Conservation (phyloP, 2,888 invertebrate genomes). For the Diarsia rubi region DNA sequence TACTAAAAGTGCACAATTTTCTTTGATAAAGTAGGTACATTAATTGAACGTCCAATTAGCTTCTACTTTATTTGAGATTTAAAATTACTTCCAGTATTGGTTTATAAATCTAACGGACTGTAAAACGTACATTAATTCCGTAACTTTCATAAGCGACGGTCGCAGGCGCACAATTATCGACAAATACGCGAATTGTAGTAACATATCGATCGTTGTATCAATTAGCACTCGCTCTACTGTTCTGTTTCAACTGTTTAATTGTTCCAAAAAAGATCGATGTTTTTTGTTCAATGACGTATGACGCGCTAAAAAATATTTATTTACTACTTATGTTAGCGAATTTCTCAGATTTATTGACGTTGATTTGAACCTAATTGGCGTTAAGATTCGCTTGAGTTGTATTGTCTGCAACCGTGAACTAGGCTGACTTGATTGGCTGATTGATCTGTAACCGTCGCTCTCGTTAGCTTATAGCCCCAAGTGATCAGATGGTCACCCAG, state of each 20-base stretch:
- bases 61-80: slow-evolving; percentile 2
- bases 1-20: neutral
- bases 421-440: slow-evolving; percentile 44
- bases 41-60: slow-evolving; percentile 6
- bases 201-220: slow-evolving; percentile 50
- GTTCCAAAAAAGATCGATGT: slow-evolving; percentile 36
- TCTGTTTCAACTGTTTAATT: slow-evolving; percentile 22
- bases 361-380: slow-evolving; percentile 4
- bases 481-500: slow-evolving; percentile 21
- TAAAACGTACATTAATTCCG: slow-evolving; percentile 36
- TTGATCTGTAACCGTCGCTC: slow-evolving; percentile 27
- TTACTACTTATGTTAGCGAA: neutral
- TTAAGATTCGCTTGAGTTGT: slow-evolving; percentile 8
- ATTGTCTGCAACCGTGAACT: slow-evolving; percentile 10
- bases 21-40: neutral
- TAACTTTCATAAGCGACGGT: slow-evolving; percentile 49
- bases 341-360: neutral
- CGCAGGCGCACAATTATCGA: slow-evolving; percentile 40
- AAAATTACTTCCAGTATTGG: slow-evolving; percentile 7
- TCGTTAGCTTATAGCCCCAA: slow-evolving; percentile 3
- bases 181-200: slow-evolving; percentile 46
- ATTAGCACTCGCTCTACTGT: slow-evolving; percentile 39
- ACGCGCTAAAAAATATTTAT: slow-evolving; percentile 20
- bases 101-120: slow-evolving; percentile 1
- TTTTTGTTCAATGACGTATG: slow-evolving; percentile 32